Evolutionary conservation across 35 echinoderm and acorn worm species (phyloP), one percentile per base, ranked within the genome.

Genomic region (Ophioderma brevispina): DNA sequence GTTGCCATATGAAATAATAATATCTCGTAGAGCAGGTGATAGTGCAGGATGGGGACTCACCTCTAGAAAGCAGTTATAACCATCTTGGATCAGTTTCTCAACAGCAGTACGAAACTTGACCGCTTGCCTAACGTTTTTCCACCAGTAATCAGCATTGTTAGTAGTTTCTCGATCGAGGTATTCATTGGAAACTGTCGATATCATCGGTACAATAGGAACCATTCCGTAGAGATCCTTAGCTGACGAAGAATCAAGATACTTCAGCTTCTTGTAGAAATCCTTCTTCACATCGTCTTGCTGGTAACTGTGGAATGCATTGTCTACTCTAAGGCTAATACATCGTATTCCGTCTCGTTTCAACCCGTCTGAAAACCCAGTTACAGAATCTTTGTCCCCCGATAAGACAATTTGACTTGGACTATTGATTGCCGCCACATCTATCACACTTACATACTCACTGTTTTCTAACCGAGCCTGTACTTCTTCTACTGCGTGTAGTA

Each of bases 271-370:
- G 50, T 93, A 36, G 76, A 98, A 98, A 63, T 93, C 93, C 40
- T 90, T 95, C 23, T 86, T 79, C 33, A 98, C 87, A 5, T 93
- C 93, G 23, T 98, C 93, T 81, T 98, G 96, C 78, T 98, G 96
- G 40, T 95, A 95, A 63, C 96, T 98, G 77, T 98, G 96, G 92
- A 92, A 98, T 19, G 96, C 96, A 75, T 98, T 98, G 33, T 90
- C 81, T 30, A 98, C 96, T 87, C 95, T 95, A 0, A 98, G 85
- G 31, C 82, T 90, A 0, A 95, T 80, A 84, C 93, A 95, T 77
- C 93, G 75, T 8, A 98, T 91, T 17, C 93, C 93, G 32, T 95
- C 96, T 63, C 85, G 64, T 28, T 86, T 70, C 13, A 98, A 84
- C 17, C 36, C 76, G 11, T 94, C 90, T 30, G 88, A 78, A 79